Conservation (phyloP, 1,140 invertebrate genomes). For the Thereuonema tuberculata region DNA sequence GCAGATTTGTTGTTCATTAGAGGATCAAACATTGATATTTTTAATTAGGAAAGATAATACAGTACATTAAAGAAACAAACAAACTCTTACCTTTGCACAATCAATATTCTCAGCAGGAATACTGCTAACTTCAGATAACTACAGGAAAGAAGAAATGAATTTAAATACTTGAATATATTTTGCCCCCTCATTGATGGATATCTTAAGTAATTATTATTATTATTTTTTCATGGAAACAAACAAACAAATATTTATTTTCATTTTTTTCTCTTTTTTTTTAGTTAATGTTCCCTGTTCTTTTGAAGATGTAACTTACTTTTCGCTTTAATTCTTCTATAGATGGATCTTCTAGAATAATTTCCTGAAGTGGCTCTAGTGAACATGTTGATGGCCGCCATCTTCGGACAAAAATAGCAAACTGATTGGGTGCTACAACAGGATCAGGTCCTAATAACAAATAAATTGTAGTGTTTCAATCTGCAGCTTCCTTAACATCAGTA, state of each 20-base stretch:
- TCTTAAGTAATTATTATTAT: neutral
- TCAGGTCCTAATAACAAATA: slow-evolving; percentile 27
- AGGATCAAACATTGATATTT: no score
- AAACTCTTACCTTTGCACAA: slow-evolving; percentile 39
- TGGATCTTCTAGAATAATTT: slow-evolving; percentile 45
- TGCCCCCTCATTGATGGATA: neutral
- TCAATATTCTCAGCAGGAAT: slow-evolving; percentile 47
- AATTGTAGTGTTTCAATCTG: neutral
- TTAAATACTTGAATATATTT: neutral
- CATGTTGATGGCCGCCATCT: slow-evolving; percentile 46
- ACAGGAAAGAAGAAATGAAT: slow-evolving; percentile 17
- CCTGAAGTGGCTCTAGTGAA: slow-evolving; percentile 44
- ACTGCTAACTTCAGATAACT: slow-evolving; percentile 43
- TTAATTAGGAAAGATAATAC: neutral
- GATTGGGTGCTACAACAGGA: slow-evolving; percentile 25
- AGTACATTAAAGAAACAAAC: neutral
- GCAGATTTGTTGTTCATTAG: no score
- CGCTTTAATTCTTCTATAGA: slow-evolving; percentile 34
- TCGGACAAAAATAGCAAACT: slow-evolving; percentile 46
- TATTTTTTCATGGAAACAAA: neutral
- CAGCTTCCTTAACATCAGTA: neutral
- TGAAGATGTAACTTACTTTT: slow-evolving; percentile 25
- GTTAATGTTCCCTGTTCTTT: neutral
- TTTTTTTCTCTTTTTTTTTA: neutral
- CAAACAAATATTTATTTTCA: neutral